Percentiles rank a stretch among this genome's conserved stretches.
These are phyloP conservation scores for Sebastes schlegelii DNA, from an alignment of 2,113 vertebrate genomes.

Conservation along the genomic window DNA sequence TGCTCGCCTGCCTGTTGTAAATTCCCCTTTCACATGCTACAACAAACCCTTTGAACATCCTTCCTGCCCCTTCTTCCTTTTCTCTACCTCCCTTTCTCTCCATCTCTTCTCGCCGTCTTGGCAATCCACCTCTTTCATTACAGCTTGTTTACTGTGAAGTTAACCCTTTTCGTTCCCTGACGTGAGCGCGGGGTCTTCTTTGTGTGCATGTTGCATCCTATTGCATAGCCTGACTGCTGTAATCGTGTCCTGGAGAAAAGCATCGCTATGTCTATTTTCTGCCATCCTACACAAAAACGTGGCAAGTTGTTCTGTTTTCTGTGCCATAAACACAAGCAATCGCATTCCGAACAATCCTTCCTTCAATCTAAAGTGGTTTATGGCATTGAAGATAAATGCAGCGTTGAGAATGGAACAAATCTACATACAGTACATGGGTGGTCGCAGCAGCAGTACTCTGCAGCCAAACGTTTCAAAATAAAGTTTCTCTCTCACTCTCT, in stretches of 20 bases:
- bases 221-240: slow-evolving; percentile 54
- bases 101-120: slow-evolving; percentile 20
- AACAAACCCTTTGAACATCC: slow-evolving; percentile 71
- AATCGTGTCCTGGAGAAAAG: slow-evolving; percentile 53
- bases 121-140: slow-evolving; percentile 50
- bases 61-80: slow-evolving; percentile 40
- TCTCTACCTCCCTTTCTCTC: slow-evolving; percentile 1
- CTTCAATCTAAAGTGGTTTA: slow-evolving; percentile 24
- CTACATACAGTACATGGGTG: neutral
- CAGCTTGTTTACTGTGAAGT: slow-evolving; percentile 56
- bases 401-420: slow-evolving; percentile 2
- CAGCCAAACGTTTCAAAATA: neutral
- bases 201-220: slow-evolving; percentile 43
- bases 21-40: slow-evolving; percentile 54
- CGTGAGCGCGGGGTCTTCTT: slow-evolving; percentile 1
- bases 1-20: slow-evolving; percentile 60
- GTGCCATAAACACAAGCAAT: slow-evolving; percentile 24
- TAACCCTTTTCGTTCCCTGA: slow-evolving; percentile 39
- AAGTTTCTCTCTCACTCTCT: neutral
- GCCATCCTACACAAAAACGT: slow-evolving; percentile 11
- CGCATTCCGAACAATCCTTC: slow-evolving; percentile 17
- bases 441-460: neutral
- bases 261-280: slow-evolving; percentile 20
- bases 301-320: slow-evolving; percentile 19
- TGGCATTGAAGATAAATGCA: slow-evolving; percentile 14